phyloP scores from a whole-genome alignment of 2,888 invertebrate genomes.

The Epicampocera succincta region DNA sequence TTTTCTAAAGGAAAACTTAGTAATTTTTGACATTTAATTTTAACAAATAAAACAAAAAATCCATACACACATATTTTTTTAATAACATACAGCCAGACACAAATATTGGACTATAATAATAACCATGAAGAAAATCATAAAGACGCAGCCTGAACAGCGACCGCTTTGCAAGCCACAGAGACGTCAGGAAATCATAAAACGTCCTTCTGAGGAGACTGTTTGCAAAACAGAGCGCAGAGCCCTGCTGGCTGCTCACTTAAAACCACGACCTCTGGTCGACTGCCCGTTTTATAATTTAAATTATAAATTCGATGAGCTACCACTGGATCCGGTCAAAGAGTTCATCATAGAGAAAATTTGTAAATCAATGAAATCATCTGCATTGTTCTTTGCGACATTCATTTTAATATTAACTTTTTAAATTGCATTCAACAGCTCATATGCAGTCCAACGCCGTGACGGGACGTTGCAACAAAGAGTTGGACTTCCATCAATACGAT shows the following conservation, averaged over 20 bases:
- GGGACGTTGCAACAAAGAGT: constrained; percentile 78
- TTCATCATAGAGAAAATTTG: constrained; percentile 78
- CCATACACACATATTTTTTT: too few relatives aligned
- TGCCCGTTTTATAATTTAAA: constrained; percentile 79
- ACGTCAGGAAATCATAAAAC: constrained; percentile 65
- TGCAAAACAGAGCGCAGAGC: constrained; percentile 53
- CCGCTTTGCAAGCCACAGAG: constrained; percentile 74
- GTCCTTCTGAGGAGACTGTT: constrained; percentile 46
- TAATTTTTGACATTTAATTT: neutral
- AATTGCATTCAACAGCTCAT: constrained; percentile 73
- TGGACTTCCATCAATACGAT: constrained; percentile 77
- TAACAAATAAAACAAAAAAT: too few relatives aligned
- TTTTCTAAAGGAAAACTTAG: constrained; percentile 9
- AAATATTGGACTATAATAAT: constrained; percentile 3
- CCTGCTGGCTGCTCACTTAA: constrained; percentile 70
- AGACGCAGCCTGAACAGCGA: constrained; percentile 74
- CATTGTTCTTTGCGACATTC: neutral
- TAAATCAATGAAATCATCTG: constrained; percentile 61
- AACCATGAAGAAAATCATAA: constrained; percentile 70
- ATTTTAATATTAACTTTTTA: constrained; percentile 14
- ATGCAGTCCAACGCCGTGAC: constrained; percentile 77
- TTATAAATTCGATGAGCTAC: constrained; percentile 79
- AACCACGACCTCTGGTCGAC: constrained; percentile 75
- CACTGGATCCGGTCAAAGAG: constrained; percentile 79
- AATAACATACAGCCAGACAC: neutral